Percentiles rank a stretch among this genome's conserved stretches.
Conservation (phyloP, 2,888 invertebrate species). For the Theretra japonica region DNA sequence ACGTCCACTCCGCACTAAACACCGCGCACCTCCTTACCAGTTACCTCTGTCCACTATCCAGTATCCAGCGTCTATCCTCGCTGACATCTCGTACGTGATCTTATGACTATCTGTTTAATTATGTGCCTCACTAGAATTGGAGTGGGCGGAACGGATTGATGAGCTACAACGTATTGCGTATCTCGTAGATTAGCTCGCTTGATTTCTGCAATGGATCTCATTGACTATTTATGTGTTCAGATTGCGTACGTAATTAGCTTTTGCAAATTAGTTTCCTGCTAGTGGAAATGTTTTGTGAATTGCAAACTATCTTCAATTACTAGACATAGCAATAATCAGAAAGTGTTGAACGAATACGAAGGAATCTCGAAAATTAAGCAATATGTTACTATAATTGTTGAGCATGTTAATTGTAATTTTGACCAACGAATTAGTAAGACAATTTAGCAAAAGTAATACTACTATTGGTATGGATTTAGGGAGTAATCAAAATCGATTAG, state of each 20-base stretch:
- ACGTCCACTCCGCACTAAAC: conserved; percentile 72
- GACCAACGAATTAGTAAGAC: too few relatives aligned
- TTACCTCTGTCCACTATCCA: neutral
- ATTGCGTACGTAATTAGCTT: conserved; percentile 2
- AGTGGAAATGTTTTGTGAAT: neutral
- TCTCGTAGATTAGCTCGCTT: neutral
- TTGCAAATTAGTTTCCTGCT: neutral
- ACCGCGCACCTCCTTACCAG: conserved; percentile 71
- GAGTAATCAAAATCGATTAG: too few relatives aligned
- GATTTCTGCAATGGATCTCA: conserved; percentile 18
- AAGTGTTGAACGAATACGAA: too few relatives aligned
- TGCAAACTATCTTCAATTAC: neutral
- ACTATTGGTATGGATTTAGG: too few relatives aligned
- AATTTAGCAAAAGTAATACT: too few relatives aligned
- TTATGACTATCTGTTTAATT: conserved; percentile 11
- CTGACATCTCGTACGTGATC: neutral
- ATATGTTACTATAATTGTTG: too few relatives aligned
- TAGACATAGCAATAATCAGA: neutral
- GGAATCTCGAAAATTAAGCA: too few relatives aligned
- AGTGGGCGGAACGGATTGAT: conserved; percentile 8
- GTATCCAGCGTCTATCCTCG: conserved; percentile 54
- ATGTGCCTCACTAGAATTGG: conserved; percentile 16
- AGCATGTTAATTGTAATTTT: too few relatives aligned
- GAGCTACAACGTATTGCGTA: conserved; percentile 11
- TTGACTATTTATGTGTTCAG: conserved; percentile 3